Conservation (phyloP, 2,888 invertebrate genomes). For the Lissocephala sabroskyi region DNA sequence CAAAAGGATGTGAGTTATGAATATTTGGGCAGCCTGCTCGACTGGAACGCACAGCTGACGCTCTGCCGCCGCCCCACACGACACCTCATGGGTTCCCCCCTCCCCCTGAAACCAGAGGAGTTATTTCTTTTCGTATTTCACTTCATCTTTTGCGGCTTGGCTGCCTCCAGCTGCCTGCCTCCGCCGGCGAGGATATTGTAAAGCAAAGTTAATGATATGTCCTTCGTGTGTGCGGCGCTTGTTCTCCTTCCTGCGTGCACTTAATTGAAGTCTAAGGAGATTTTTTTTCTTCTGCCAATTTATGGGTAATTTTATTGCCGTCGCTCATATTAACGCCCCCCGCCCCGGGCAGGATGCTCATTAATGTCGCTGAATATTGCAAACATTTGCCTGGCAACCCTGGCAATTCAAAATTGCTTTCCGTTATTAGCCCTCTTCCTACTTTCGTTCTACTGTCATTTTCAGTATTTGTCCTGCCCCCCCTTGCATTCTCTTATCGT, state of each 20-base stretch:
- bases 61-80: conserved; percentile 8
- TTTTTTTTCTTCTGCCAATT: conserved; percentile 21
- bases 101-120: conserved; percentile 18
- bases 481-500: not conserved
- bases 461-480: not conserved
- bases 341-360: too few species aligned
- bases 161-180: conserved; percentile 5
- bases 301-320: conserved; percentile 18
- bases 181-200: conserved; percentile 22
- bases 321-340: conserved; percentile 17
- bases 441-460: too few species aligned
- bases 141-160: conserved; percentile 26
- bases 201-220: conserved; percentile 61
- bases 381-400: too few species aligned
- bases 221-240: conserved; percentile 20
- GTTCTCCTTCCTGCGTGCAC: conserved; percentile 18
- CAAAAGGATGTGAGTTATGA: conserved; percentile 22
- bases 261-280: conserved; percentile 42
- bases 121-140: conserved; percentile 41
- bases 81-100: not conserved
- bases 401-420: too few species aligned
- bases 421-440: too few species aligned
- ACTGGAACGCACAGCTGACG: conserved; percentile 19
- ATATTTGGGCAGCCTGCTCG: not conserved
- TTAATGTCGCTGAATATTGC: too few species aligned